Evolutionary conservation across 2,888 invertebrate species (phyloP).

Genomic region (Tiliacea citrago): DNA sequence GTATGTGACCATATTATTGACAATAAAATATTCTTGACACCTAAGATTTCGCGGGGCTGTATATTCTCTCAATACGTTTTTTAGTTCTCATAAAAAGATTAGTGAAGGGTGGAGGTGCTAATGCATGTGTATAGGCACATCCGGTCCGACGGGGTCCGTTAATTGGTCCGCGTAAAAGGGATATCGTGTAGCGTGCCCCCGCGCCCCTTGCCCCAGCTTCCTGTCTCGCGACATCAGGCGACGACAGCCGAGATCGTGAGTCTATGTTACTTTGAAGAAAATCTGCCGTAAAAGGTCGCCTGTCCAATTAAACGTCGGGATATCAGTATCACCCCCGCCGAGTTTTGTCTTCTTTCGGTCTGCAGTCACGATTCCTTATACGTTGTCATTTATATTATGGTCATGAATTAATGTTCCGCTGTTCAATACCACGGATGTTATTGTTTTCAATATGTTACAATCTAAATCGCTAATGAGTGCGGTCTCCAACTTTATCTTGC

Average conservation of each 20-base stretch:
- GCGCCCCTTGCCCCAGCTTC: constrained; percentile 80
- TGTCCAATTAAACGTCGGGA: constrained; percentile 77
- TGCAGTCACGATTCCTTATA: constrained; percentile 71
- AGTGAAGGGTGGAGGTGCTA: constrained; percentile 89
- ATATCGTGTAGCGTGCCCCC: constrained; percentile 87
- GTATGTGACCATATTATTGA: constrained; percentile 68
- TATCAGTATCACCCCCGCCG: constrained; percentile 74
- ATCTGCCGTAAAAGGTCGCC: constrained; percentile 74
- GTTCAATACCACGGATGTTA: constrained; percentile 62
- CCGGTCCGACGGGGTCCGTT: constrained; percentile 89
- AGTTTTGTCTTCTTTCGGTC: constrained; percentile 73
- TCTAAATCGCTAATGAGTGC: constrained; percentile 62
- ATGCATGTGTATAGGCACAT: constrained; percentile 87
- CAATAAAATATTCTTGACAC: constrained; percentile 63
- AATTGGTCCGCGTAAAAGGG: constrained; percentile 90
- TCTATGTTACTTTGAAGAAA: constrained; percentile 75
- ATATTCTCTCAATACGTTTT: constrained; percentile 78
- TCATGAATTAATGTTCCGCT: constrained; percentile 54
- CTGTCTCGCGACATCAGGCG: constrained; percentile 79
- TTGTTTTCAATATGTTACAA: constrained; percentile 60
- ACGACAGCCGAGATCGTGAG: constrained; percentile 78
- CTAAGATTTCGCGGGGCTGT: constrained; percentile 73
- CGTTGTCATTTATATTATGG: constrained; percentile 56
- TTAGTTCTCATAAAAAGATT: constrained; percentile 84
- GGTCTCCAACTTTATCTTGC: constrained; percentile 57